Percentiles rank a stretch among this genome's conserved stretches.
Conservation (phyloP, 2,888 invertebrate species). For the Xestobium rufovillosum region DNA sequence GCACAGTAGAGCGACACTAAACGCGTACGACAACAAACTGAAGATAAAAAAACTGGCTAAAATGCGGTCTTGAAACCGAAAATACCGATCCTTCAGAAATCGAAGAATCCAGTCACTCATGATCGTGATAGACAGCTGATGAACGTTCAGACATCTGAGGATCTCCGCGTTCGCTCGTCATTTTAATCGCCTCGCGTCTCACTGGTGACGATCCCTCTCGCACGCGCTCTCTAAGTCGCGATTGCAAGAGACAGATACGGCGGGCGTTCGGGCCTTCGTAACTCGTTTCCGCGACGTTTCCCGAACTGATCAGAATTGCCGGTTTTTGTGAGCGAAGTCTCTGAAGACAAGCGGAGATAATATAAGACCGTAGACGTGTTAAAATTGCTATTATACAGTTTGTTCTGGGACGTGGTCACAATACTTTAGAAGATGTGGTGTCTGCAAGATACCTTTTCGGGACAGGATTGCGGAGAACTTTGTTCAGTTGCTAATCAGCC, state of each 20-base stretch:
- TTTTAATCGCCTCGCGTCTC: neutral
- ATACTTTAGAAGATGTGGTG: no score
- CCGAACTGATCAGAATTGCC: conserved; percentile 26
- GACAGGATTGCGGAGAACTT: no score
- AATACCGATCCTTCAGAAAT: conserved; percentile 36
- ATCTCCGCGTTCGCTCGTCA: conserved; percentile 22
- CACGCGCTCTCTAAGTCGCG: conserved; percentile 4
- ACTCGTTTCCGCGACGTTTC: conserved; percentile 25
- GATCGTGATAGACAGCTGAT: conserved; percentile 40
- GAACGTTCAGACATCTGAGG: conserved; percentile 39
- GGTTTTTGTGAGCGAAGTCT: conserved; percentile 16
- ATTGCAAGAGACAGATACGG: neutral
- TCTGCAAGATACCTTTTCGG: no score
- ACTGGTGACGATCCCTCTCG: conserved; percentile 2
- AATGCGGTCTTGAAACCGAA: conserved; percentile 28
- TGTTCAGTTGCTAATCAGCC: no score
- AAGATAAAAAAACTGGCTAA: conserved; percentile 8
- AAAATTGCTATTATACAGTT: conserved; percentile 39
- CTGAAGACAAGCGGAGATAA: conserved; percentile 26
- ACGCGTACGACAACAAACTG: conserved; percentile 5
- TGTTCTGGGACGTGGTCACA: conserved; percentile 32
- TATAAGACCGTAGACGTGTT: conserved; percentile 36
- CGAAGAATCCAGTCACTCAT: conserved; percentile 39
- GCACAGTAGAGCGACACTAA: no score
- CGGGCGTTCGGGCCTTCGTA: neutral